Conservation (phyloP, 1,140 invertebrate species). For the Drosophila repleta region DNA sequence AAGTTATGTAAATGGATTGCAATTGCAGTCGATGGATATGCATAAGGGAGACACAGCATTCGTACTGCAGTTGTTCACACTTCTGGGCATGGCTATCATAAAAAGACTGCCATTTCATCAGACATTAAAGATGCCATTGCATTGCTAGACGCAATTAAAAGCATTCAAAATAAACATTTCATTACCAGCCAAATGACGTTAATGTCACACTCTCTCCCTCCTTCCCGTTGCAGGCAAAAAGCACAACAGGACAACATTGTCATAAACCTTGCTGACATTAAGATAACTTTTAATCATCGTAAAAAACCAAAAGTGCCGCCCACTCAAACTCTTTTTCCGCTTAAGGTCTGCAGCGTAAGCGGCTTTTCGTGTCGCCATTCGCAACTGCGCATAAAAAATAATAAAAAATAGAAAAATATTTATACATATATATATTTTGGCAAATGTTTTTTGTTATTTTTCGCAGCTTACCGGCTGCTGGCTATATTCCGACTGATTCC, state of each 20-base stretch:
- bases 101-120: slow-evolving; percentile 57
- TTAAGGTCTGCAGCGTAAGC: slow-evolving; percentile 65
- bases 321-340: slow-evolving; percentile 9
- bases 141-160: slow-evolving; percentile 81
- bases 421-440: slow-evolving; percentile 42
- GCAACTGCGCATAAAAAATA: slow-evolving; percentile 49
- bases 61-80: slow-evolving; percentile 22
- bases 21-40: background rate
- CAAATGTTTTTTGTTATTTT: slow-evolving; percentile 39
- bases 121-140: slow-evolving; percentile 73
- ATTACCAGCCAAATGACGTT: slow-evolving; percentile 67
- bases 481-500: slow-evolving; percentile 6
- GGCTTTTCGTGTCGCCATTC: slow-evolving; percentile 67
- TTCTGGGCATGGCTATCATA: slow-evolving; percentile 17
- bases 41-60: background rate
- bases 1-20: slow-evolving; percentile 25
- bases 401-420: slow-evolving; percentile 35
- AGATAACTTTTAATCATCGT: slow-evolving; percentile 80
- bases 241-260: slow-evolving; percentile 59
- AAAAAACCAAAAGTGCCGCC: slow-evolving; percentile 43
- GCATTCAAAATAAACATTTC: slow-evolving; percentile 73
- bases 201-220: slow-evolving; percentile 6
- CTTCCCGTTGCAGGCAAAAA: slow-evolving; percentile 36
- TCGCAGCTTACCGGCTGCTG: slow-evolving; percentile 29
- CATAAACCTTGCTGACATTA: slow-evolving; percentile 75